A percentile compares a stretch with the other conserved stretches of the same genome.
Conservation (phyloP, 2,113 vertebrate genomes). For the Pitta sordida region DNA sequence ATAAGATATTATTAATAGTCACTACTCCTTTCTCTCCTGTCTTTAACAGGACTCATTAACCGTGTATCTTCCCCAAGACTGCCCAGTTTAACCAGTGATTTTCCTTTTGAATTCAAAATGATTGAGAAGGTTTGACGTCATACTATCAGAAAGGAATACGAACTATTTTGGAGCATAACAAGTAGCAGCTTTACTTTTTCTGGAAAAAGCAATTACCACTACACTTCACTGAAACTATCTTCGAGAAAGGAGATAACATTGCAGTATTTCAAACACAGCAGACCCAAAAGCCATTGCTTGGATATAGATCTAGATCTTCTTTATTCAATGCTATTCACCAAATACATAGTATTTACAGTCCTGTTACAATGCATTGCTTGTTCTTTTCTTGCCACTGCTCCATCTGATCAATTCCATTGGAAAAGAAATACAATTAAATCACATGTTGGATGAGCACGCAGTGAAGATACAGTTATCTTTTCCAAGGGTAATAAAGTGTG, state of each 20-base stretch:
- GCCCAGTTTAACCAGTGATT: not conserved
- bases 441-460: not conserved
- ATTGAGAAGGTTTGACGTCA: accelerated
- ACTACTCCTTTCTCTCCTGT: not conserved
- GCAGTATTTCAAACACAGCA: not conserved
- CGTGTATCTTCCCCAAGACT: accelerated
- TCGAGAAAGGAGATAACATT: not conserved
- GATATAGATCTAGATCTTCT: not conserved
- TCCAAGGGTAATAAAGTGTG: accelerated
- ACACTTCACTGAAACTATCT: not conserved
- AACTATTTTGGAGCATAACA: not conserved
- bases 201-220: not conserved
- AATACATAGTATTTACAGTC: not conserved
- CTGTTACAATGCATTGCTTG: not conserved
- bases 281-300: not conserved
- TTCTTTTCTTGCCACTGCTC: not conserved
- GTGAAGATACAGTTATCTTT: not conserved
- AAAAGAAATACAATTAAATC: not conserved
- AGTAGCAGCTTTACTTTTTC: not conserved
- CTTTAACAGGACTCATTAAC: not conserved
- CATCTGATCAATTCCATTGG: not conserved
- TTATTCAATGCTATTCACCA: not conserved
- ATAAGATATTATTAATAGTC: not conserved
- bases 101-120: not conserved
- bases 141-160: not conserved